Evolutionary conservation across 2,888 invertebrate species (phyloP), one percentile per base, ranked within the genome.

Genomic region (Stegophylla sp.): DNA sequence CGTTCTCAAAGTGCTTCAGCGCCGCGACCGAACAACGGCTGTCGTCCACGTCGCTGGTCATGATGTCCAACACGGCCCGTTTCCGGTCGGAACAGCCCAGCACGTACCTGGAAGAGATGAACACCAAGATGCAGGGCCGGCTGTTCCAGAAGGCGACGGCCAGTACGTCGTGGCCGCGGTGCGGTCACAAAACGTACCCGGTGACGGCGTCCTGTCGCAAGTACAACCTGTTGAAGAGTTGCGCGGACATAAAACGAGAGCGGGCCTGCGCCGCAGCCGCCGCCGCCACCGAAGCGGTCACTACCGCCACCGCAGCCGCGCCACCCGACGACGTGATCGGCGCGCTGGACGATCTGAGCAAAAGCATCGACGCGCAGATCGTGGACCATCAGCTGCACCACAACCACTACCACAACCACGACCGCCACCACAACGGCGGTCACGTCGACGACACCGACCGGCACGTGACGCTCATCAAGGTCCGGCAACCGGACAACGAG

Each of bases 71-170:
- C 34, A 59, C 41, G 28, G 20, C 56, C 12, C 15, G 59, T 34
- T 67, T 26, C 20, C 61, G 61, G 7, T 9, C 69, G 13, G 82
- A 81, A 66, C 82, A 75, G 53, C 83, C 82, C 48, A 82, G 83
- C 76, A 76, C 82, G 43, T 83, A 82, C 59, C 71, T 79, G 48
- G 81, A 79, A 15, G 83, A 82, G 72, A 83, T 82, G 82, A 83
- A 83, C 59, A 74, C 71, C n/a, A 69, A 61, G 23, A 51, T 45
- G 69, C 79, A 51, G 15, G 61, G 61, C 51, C 69, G 79, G 48
- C 34, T 34, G 34, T 61, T 63, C 71, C 79, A 51, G 41, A 79
- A 79, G 13, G 48, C 79, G 41, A 1, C 48, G 23, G 2, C 20
- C 23, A 71, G 79, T 51, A 71, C 79, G 61, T 79, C 79, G 48